Evolutionary conservation across 2,113 vertebrate species (phyloP).

Genomic region (Stictonetta naevosa): DNA sequence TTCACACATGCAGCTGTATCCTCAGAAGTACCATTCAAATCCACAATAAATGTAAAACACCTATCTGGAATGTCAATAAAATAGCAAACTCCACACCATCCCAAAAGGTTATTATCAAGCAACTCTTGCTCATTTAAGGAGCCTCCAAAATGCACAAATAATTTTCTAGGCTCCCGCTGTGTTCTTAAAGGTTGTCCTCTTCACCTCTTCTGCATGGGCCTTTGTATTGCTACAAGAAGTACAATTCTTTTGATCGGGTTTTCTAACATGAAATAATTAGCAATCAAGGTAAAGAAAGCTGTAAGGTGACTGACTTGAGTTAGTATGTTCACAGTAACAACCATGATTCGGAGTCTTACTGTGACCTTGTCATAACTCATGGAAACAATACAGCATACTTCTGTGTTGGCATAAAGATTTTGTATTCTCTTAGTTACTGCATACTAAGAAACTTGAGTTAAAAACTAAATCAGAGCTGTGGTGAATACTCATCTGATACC

Average conservation of each 20-base stretch:
- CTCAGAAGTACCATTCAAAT: background rate
- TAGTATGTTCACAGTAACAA: background rate
- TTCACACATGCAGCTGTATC: background rate
- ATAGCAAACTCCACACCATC: background rate
- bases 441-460: background rate
- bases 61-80: background rate
- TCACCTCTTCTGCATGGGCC: background rate
- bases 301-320: background rate
- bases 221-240: background rate
- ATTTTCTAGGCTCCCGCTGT: background rate
- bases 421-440: background rate
- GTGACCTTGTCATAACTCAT: background rate
- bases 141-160: background rate
- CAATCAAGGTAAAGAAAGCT: background rate
- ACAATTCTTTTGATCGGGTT: background rate
- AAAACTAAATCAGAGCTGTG: background rate
- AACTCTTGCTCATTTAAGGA: background rate
- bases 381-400: background rate
- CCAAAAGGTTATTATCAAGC: background rate
- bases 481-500: background rate
- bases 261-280: background rate
- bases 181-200: background rate
- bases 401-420: background rate
- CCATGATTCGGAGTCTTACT: background rate
- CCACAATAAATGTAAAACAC: background rate